phyloP scores from a whole-genome alignment of 2,888 invertebrate species.

The Eupithecia tripunctaria region DNA sequence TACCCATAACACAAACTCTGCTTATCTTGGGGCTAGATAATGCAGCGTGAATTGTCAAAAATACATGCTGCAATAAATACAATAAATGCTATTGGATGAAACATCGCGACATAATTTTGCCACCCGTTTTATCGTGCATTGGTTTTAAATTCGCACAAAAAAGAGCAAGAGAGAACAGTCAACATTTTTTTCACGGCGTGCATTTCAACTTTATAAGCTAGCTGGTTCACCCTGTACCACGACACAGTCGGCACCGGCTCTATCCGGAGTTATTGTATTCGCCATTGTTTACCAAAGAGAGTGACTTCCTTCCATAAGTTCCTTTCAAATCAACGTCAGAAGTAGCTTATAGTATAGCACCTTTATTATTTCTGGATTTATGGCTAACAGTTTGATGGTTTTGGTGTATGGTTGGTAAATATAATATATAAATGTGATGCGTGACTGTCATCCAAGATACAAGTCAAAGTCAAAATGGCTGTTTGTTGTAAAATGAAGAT shows the following conservation, averaged over 20 bases:
- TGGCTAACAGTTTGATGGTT: background rate
- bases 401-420: background rate
- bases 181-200: too few species aligned
- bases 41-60: too few species aligned
- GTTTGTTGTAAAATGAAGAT: background rate
- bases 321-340: constrained; percentile 29
- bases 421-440: background rate
- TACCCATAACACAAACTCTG: too few species aligned
- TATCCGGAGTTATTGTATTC: constrained; percentile 23
- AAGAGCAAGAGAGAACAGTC: too few species aligned
- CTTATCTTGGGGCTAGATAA: too few species aligned
- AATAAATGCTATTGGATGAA: too few species aligned
- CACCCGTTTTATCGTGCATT: too few species aligned
- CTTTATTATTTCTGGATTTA: constrained; percentile 8
- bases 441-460: constrained; percentile 1
- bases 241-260: background rate
- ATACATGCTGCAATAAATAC: too few species aligned
- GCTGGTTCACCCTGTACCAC: background rate
- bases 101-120: too few species aligned
- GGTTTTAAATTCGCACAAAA: too few species aligned
- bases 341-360: constrained; percentile 2
- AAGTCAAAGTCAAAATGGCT: background rate
- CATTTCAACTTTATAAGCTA: too few species aligned
- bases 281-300: constrained; percentile 12
- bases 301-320: constrained; percentile 9